These are phyloP conservation scores for Sericinus montela DNA, from an alignment of 2,888 invertebrate species.

Conservation along the genomic window DNA sequence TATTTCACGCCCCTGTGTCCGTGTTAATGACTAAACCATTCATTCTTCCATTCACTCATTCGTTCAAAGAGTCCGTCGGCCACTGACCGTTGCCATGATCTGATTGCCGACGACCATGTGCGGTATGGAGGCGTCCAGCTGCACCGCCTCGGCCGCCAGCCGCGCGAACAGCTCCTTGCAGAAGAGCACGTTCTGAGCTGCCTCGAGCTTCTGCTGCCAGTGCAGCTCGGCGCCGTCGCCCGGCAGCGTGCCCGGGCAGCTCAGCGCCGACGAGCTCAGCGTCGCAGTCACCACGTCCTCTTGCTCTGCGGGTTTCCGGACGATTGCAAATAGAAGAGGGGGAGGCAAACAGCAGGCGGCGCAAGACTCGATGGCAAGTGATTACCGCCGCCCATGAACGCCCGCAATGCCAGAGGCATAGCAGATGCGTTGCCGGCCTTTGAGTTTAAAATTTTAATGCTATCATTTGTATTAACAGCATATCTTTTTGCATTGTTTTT, in stretches of 20 bases:
- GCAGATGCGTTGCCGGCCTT: too few relatives aligned
- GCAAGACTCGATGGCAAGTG: too few relatives aligned
- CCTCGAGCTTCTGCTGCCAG: conserved; percentile 98
- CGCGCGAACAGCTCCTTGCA: conserved; percentile 98
- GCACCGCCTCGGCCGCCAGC: conserved; percentile 96
- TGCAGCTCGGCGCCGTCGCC: conserved; percentile 85
- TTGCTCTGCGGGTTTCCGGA: conserved; percentile 86
- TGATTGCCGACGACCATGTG: conserved; percentile 98
- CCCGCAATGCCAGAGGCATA: too few relatives aligned
- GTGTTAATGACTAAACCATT: too few relatives aligned
- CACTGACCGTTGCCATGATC: conserved; percentile 92
- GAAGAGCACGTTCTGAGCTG: conserved; percentile 97
- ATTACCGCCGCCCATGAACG: too few relatives aligned
- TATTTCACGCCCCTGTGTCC: too few relatives aligned
- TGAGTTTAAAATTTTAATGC: too few relatives aligned
- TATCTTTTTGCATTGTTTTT: too few relatives aligned
- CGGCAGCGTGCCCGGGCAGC: conserved; percentile 81
- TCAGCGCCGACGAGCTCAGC: conserved; percentile 86
- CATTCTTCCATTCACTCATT: too few relatives aligned
- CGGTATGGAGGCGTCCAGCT: conserved; percentile 94
- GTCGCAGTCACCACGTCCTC: conserved; percentile 93
- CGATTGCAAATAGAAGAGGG: too few relatives aligned
- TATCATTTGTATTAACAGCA: too few relatives aligned
- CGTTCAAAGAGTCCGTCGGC: background rate
- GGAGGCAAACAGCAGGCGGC: too few relatives aligned